A percentile compares a stretch with the other conserved stretches of the same genome.
phyloP scores from a whole-genome alignment of 2,113 vertebrate species.

The Oreochromis aureus region DNA sequence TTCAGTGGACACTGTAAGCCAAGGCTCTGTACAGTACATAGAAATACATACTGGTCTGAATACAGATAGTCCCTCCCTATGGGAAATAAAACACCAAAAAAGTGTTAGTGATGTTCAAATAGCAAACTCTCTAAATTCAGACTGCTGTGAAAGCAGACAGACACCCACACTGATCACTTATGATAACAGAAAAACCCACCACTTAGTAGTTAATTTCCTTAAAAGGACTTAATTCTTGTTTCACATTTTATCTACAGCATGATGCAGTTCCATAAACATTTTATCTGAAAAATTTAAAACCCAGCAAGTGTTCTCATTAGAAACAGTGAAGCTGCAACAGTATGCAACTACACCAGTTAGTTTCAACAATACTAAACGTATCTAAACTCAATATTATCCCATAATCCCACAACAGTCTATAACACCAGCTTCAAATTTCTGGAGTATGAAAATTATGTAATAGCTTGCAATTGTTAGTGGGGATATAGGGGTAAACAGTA shows the following conservation, averaged over 20 bases:
- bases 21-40: background rate
- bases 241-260: background rate
- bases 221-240: background rate
- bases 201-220: background rate
- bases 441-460: background rate
- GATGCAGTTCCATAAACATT: background rate
- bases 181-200: background rate
- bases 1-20: background rate
- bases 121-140: background rate
- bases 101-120: background rate
- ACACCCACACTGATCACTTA: background rate
- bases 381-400: background rate
- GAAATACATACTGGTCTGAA: background rate
- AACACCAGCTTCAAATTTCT: background rate
- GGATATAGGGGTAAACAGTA: background rate
- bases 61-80: conserved; percentile 10
- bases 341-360: background rate
- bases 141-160: background rate
- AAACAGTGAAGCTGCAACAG: background rate
- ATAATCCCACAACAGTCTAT: background rate
- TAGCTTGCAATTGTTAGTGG: background rate
- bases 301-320: background rate
- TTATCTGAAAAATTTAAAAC: background rate
- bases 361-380: background rate
- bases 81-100: background rate